Percentiles rank a stretch among this genome's conserved stretches.
Conservation (phyloP, 2,888 invertebrate genomes). For the Mimas tiliae region DNA sequence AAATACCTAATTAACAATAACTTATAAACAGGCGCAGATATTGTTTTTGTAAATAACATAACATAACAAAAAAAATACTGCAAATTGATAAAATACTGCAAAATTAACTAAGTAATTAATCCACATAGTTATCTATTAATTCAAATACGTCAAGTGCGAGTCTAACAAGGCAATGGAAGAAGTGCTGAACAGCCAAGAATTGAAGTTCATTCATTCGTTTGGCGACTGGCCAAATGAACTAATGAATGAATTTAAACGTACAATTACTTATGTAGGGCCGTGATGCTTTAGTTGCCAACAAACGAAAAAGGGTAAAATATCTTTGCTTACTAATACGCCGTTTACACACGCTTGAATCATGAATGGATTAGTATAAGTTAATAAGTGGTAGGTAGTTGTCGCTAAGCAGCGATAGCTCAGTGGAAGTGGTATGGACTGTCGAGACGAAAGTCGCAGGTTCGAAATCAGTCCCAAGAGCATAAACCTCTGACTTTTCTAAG, state of each 20-base stretch:
- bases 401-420: too few species aligned
- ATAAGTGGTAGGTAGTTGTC: too few species aligned
- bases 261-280: constrained; percentile 3
- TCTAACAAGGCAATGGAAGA: constrained; percentile 10
- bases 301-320: not conserved
- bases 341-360: not conserved
- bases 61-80: too few species aligned
- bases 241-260: constrained; percentile 28
- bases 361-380: not conserved
- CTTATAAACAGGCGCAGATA: too few species aligned
- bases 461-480: too few species aligned
- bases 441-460: too few species aligned
- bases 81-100: not conserved
- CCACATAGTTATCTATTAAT: not conserved
- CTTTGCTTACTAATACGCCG: not conserved
- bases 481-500: too few species aligned
- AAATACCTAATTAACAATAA: too few species aligned
- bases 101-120: not conserved
- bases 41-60: too few species aligned
- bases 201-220: constrained; percentile 24
- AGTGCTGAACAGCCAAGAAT: constrained; percentile 9
- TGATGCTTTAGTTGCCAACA: constrained; percentile 11
- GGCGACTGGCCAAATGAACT: constrained; percentile 26
- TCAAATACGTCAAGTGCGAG: not conserved
- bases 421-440: too few species aligned